These are phyloP conservation scores for Porites lobata DNA, from an alignment of 92 coral and sea anemone genomes.

Conservation along the genomic window DNA sequence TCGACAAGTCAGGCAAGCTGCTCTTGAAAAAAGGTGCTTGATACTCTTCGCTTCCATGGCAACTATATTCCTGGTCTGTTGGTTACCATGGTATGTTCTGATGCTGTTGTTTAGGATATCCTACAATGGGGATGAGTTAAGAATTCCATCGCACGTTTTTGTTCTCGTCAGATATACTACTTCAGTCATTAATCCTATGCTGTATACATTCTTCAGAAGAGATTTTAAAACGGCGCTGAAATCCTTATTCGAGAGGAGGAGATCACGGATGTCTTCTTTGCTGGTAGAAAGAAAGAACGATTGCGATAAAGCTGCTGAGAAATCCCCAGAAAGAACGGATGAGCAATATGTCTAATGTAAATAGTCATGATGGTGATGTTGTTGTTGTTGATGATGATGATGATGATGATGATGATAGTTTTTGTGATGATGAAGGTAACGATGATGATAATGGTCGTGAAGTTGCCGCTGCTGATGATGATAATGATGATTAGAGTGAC, in stretches of 20 bases:
- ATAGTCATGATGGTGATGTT: not conserved
- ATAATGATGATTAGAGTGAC: not conserved
- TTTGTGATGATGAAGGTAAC: not conserved
- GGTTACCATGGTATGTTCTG: constrained; percentile 75
- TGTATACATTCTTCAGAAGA: constrained; percentile 77
- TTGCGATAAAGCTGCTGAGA: not conserved
- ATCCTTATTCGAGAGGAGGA: not conserved
- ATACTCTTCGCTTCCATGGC: constrained; percentile 76
- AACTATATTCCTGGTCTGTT: constrained; percentile 62
- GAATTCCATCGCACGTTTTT: constrained; percentile 42
- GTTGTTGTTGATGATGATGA: not conserved
- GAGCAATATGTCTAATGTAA: not conserved
- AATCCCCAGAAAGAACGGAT: not conserved
- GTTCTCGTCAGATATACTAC: constrained; percentile 65
- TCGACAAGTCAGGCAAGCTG: constrained; percentile 45
- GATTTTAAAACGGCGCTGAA: constrained; percentile 61
- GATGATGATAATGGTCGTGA: not conserved
- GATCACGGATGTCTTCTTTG: not conserved
- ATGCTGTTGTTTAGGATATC: constrained; percentile 18
- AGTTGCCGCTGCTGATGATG: not conserved
- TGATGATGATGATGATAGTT: not conserved
- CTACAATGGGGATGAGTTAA: not conserved
- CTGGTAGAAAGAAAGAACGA: not conserved
- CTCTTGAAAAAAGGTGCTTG: constrained; percentile 49
- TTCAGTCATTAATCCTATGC: constrained; percentile 63